These are phyloP conservation scores for Platycheirus rosarum DNA, from an alignment of 2,888 invertebrate genomes.

Conservation along the genomic window DNA sequence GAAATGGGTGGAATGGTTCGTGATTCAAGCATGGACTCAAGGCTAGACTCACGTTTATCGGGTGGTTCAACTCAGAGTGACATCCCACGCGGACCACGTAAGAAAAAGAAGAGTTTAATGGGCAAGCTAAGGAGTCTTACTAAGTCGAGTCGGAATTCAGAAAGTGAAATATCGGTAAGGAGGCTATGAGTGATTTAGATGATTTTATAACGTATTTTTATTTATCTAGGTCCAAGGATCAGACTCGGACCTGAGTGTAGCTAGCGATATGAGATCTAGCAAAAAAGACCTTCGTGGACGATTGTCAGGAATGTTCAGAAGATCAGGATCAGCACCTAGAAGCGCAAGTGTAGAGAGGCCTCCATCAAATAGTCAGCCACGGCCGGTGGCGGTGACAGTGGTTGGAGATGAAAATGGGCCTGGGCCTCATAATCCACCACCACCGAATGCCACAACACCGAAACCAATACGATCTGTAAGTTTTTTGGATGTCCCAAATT, in stretches of 20 bases:
- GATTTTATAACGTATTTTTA: neutral
- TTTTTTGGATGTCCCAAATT: too few relatives aligned
- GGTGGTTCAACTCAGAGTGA: conserved; percentile 94
- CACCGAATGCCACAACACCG: conserved; percentile 80
- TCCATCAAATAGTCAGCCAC: conserved; percentile 81
- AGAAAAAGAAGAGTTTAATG: conserved; percentile 91
- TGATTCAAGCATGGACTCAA: conserved; percentile 86
- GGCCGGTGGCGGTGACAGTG: conserved; percentile 83
- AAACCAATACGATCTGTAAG: conserved; percentile 80
- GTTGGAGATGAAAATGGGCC: conserved; percentile 81
- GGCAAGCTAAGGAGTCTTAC: conserved; percentile 93
- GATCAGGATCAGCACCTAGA: conserved; percentile 86
- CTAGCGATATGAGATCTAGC: conserved; percentile 85
- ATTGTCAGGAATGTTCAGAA: conserved; percentile 92
- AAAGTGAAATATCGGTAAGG: conserved; percentile 82
- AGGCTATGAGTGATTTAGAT: too few relatives aligned
- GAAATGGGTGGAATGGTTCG: conserved; percentile 87
- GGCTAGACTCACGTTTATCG: conserved; percentile 91
- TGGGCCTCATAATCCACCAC: conserved; percentile 80
- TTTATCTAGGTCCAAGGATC: conserved; percentile 85
- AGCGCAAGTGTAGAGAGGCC: conserved; percentile 85
- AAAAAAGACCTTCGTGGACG: conserved; percentile 91
- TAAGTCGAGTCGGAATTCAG: conserved; percentile 86
- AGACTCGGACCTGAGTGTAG: conserved; percentile 88
- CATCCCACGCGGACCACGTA: conserved; percentile 86